Percentiles rank a stretch among this genome's conserved stretches.
Conservation (phyloP, 2,113 vertebrate genomes). For the Peromyscus maniculatus region DNA sequence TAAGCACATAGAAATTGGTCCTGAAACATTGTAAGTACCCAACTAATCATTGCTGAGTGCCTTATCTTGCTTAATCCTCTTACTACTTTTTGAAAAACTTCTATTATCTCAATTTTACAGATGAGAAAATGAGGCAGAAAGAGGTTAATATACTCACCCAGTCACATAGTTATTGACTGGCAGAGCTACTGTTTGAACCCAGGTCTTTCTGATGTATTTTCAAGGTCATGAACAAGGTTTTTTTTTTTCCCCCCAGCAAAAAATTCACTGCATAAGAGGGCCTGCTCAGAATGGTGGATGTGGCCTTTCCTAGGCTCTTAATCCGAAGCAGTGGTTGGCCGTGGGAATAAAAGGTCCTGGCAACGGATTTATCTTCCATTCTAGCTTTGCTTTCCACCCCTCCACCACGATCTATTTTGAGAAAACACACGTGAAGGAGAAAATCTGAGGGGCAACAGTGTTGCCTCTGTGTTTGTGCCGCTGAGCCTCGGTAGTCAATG, state of each 20-base stretch:
- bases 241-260: not conserved
- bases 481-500: not conserved
- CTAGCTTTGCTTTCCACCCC: not conserved
- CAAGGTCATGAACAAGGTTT: not conserved
- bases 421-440: not conserved
- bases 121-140: not conserved
- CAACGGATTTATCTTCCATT: not conserved
- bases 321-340: not conserved
- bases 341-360: not conserved
- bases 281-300: not conserved
- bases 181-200: not conserved
- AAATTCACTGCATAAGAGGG: not conserved
- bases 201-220: not conserved
- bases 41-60: not conserved
- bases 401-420: not conserved
- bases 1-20: not conserved
- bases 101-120: not conserved
- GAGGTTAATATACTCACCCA: not conserved
- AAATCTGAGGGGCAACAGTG: not conserved
- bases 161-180: not conserved
- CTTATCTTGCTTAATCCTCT: slow-evolving; percentile 24
- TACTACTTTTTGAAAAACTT: not conserved
- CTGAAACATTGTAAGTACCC: not conserved
- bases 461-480: not conserved
- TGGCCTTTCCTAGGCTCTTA: not conserved